A percentile compares a stretch with the other conserved stretches of the same genome.
Evolutionary conservation across 1,140 invertebrate genomes (phyloP).

Genomic region (roundworm (Caenorhabditis elegans)): WBcel235 BX284605.5:10713501-10714000

Average conservation of each 20-base stretch:
- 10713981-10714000: neutral
- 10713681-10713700: neutral
- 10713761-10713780: slow-evolving; percentile 8
- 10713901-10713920: neutral
- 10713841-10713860: neutral
- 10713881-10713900: neutral
- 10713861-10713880: neutral
- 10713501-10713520: neutral
- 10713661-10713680: neutral
- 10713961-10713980: neutral
- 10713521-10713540: neutral
- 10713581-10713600: neutral
- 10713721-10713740: slow-evolving; percentile 11
- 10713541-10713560: neutral
- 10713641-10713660: neutral
- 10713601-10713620: slow-evolving; percentile 5
- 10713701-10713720: slow-evolving; percentile 1
- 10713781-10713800: neutral
- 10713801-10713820: neutral
- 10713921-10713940: neutral
- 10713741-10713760: neutral
- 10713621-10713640: neutral
- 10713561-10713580: slow-evolving; percentile 17
- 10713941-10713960: neutral
- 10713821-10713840: neutral